Evolutionary conservation across 2,888 invertebrate genomes (phyloP).

Genomic region (Drosophila siamana): DNA sequence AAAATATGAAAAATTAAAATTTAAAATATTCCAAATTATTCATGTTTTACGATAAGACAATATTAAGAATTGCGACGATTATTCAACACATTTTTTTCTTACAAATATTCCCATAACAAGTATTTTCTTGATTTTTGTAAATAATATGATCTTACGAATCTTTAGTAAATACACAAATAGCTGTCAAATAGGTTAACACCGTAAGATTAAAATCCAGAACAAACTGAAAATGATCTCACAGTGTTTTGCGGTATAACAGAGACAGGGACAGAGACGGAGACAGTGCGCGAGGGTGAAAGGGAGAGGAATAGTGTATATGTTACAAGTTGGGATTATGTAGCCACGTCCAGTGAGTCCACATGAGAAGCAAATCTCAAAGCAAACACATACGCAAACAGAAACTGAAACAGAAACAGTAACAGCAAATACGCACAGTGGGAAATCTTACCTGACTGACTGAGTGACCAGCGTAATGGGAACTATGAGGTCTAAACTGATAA

Average conservation of each 20-base stretch:
- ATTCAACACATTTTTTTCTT: no score
- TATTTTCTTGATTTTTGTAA: no score
- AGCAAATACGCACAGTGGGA: slow-evolving; percentile 2
- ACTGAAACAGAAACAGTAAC: background rate
- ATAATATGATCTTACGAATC: background rate
- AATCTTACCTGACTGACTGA: slow-evolving; percentile 49
- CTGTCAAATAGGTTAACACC: slow-evolving; percentile 9
- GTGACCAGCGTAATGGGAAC: slow-evolving; percentile 24
- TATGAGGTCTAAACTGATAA: slow-evolving; percentile 57
- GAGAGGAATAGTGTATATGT: background rate
- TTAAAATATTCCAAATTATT: no score
- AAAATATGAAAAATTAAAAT: no score
- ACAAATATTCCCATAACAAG: no score
- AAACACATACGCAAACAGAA: slow-evolving; percentile 30
- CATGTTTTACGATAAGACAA: no score
- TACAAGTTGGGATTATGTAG: slow-evolving; percentile 17
- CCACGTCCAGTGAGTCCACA: slow-evolving; percentile 12
- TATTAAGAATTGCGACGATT: no score
- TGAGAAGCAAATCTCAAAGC: slow-evolving; percentile 43
- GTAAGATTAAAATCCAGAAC: slow-evolving; percentile 4
- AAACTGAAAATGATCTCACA: slow-evolving; percentile 8
- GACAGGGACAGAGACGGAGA: background rate
- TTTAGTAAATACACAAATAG: background rate
- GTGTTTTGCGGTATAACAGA: background rate
- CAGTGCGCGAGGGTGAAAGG: background rate